Evolutionary conservation across 2,113 vertebrate genomes (phyloP).

Genomic region (Pao palembangensis): DNA sequence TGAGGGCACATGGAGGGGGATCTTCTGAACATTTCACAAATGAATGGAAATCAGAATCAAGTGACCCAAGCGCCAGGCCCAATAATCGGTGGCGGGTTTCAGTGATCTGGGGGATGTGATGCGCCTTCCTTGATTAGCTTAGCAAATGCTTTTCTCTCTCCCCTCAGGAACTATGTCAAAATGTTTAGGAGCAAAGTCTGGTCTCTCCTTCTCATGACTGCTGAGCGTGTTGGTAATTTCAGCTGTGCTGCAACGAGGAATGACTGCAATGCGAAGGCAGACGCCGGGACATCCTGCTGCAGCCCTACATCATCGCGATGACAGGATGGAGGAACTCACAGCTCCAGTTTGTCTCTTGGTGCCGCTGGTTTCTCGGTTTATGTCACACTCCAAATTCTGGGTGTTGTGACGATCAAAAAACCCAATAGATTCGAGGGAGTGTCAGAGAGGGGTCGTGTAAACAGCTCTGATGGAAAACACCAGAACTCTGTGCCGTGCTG

Average conservation of each 20-base stretch:
- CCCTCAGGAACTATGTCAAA: conserved; percentile 44
- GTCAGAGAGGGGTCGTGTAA: conserved; percentile 39
- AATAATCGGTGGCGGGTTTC: conserved; percentile 23
- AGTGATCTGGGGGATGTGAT: conserved; percentile 43
- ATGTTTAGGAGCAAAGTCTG: conserved; percentile 48
- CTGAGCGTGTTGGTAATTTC: conserved; percentile 54
- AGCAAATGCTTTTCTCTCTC: conserved; percentile 25
- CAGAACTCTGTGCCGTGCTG: conserved; percentile 54
- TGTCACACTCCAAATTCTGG: conserved; percentile 4
- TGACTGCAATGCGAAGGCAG: conserved; percentile 57
- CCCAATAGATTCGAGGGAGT: background rate
- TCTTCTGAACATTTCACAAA: conserved; percentile 31
- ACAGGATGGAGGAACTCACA: conserved; percentile 36
- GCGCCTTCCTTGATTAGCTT: conserved; percentile 35
- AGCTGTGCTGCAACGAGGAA: conserved; percentile 58
- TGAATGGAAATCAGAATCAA: conserved; percentile 42
- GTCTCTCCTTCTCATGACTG: conserved; percentile 61
- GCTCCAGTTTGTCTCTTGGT: conserved; percentile 17
- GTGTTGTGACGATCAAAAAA: conserved; percentile 24
- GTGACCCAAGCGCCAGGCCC: conserved; percentile 34
- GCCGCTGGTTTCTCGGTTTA: conserved; percentile 13
- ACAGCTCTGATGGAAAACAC: conserved; percentile 54
- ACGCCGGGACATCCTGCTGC: conserved; percentile 55
- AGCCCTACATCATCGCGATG: conserved; percentile 43
- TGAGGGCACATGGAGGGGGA: conserved; percentile 15